Conservation (phyloP, 2,888 invertebrate species). For the Apamea monoglypha region DNA sequence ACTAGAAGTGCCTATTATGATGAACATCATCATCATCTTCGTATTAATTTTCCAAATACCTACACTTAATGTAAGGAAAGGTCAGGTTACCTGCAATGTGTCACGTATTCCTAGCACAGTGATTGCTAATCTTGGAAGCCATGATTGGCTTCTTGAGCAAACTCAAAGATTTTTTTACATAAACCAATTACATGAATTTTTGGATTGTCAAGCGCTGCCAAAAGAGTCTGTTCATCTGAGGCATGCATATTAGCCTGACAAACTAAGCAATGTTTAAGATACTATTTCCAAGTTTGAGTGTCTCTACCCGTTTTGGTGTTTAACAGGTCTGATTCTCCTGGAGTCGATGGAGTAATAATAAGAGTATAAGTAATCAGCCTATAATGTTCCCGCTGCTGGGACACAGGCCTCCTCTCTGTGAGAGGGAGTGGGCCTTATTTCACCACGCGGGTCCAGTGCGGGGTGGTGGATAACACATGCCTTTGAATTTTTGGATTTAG, state of each 20-base stretch:
- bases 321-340: neutral
- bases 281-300: neutral
- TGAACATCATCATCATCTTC: neutral
- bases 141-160: neutral
- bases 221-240: neutral
- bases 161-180: no score
- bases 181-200: no score
- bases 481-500: neutral
- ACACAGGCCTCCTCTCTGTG: neutral
- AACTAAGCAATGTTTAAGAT: neutral
- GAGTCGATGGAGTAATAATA: neutral
- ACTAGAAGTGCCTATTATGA: slow-evolving; percentile 2
- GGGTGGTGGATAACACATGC: neutral
- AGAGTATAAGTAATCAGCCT: neutral
- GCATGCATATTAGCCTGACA: neutral
- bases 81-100: neutral
- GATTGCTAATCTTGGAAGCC: neutral
- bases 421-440: neutral
- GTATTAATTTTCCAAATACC: slow-evolving; percentile 1
- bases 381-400: neutral
- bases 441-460: neutral
- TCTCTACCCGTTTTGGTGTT: neutral
- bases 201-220: no score
- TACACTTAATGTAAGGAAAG: neutral
- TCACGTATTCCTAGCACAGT: neutral